Conservation (phyloP, 2,113 vertebrate genomes). For the Laticauda laticaudata region DNA sequence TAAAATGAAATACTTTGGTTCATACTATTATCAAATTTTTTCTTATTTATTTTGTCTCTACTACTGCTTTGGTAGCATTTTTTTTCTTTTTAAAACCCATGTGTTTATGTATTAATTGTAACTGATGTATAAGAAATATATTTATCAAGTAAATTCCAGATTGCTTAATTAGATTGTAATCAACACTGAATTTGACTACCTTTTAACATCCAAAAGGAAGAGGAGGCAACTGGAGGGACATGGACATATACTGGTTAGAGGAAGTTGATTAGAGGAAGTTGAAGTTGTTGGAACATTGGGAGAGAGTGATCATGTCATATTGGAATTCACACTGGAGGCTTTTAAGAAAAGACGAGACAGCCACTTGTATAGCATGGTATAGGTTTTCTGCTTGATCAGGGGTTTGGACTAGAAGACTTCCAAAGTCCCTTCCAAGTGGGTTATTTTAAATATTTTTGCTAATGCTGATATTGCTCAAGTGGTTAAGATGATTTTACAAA, state of each 20-base stretch:
- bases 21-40: background rate
- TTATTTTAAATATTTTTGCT: background rate
- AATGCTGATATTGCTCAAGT: background rate
- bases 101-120: background rate
- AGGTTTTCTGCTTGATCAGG: background rate
- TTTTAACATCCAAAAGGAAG: background rate
- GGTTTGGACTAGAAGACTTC: background rate
- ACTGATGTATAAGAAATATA: background rate
- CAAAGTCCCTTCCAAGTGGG: background rate
- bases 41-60: background rate
- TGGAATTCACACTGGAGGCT: background rate
- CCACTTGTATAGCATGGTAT: background rate
- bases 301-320: background rate
- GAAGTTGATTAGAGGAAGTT: too few species aligned
- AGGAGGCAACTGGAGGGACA: background rate
- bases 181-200: background rate
- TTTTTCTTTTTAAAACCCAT: background rate
- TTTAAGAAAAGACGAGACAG: background rate
- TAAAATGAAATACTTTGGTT: background rate
- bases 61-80: background rate
- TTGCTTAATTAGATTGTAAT: background rate
- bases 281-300: too few species aligned
- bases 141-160: background rate
- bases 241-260: too few species aligned
- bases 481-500: background rate